phyloP scores from a whole-genome alignment of 2,888 invertebrate species.

The Troides aeacus region DNA sequence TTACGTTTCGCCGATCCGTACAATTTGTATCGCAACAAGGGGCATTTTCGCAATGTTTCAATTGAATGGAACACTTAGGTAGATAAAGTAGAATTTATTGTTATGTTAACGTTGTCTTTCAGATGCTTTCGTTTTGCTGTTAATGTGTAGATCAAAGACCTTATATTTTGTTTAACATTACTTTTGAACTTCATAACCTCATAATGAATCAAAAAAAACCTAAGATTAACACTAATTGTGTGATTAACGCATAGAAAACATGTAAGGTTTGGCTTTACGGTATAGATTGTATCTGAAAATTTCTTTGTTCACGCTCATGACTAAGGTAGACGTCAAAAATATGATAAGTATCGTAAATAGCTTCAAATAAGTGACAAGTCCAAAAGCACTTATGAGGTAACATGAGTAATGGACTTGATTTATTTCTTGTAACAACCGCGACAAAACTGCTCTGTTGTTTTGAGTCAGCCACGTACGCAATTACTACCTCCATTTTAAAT shows the following conservation, averaged over 20 bases:
- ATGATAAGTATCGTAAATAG: conserved; percentile 28
- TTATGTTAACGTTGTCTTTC: conserved; percentile 43
- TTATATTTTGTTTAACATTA: conserved; percentile 25
- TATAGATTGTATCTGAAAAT: conserved; percentile 10
- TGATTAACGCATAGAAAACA: not conserved
- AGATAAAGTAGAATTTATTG: conserved; percentile 46
- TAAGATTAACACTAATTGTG: not conserved
- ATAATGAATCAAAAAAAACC: not conserved
- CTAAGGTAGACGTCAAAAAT: conserved; percentile 28
- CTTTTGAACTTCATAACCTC: not conserved
- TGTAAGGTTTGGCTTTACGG: conserved; percentile 2
- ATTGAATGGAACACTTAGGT: conserved; percentile 59
- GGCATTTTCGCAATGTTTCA: conserved; percentile 68
- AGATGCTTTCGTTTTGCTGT: conserved; percentile 39
- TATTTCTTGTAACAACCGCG: conserved; percentile 22
- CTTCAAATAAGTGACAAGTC: conserved; percentile 22
- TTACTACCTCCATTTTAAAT: conserved; percentile 26
- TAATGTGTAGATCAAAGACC: conserved; percentile 33
- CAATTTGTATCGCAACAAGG: conserved; percentile 68
- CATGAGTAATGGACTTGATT: conserved; percentile 28
- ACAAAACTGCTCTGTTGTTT: conserved; percentile 26
- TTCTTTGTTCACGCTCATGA: conserved; percentile 21
- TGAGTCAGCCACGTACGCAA: conserved; percentile 19
- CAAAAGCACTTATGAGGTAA: conserved; percentile 28
- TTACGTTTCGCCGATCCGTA: conserved; percentile 50